Base-by-base conservation (phyloP, 2,888 invertebrate genomes). In the Toxonevra muliebris region DNA sequence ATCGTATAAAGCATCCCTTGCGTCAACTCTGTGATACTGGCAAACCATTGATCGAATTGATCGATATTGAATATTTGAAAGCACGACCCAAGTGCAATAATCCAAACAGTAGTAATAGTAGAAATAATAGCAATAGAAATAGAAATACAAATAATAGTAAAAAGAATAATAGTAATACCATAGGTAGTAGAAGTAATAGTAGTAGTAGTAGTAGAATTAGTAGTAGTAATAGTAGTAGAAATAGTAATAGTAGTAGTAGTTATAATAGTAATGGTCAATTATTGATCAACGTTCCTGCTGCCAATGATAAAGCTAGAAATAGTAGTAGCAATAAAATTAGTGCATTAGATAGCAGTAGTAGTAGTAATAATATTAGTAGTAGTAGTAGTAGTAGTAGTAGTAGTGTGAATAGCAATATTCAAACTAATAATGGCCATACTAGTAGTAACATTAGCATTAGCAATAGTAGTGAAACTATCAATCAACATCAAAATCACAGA, bases 11-110 rank as follows among this genome's bases (percentile, higher is more conserved):
- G 77, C 86, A 86, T 78, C 85, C 85, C 77, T 79, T 86, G 73
- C 85, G 85, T 75, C 85, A 85, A 81, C 83, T 86, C 80, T 86
- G 86, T 82, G 85, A 86, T 81, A 82, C 82, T 77, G 85, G 84
- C 77, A 83, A 82, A 80, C 82, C 84, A 73, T 76, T 84, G 77
- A 79, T 84, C 76, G 82, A 84, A 75, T 76, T 84, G 70, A 82
- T 84, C 78, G 82, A 83, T 77, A 77, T 79, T 76, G 84, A 82
- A 74, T 80, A 85, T 78, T 83, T 85, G 73, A 86, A 85, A 82
- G 79, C 82, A 81, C 85, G 82, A 72, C 84, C 86, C 72, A 81
- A 85, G 81, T 85, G 86, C 82, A 79, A 76, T 73, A 72, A 76
- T 73, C 77, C 73, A 72, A 76, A 72, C 73, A 76, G 74, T 74